Evolutionary conservation across 2,113 vertebrate species (phyloP).

Genomic region (Thinocorus orbignyianus): DNA sequence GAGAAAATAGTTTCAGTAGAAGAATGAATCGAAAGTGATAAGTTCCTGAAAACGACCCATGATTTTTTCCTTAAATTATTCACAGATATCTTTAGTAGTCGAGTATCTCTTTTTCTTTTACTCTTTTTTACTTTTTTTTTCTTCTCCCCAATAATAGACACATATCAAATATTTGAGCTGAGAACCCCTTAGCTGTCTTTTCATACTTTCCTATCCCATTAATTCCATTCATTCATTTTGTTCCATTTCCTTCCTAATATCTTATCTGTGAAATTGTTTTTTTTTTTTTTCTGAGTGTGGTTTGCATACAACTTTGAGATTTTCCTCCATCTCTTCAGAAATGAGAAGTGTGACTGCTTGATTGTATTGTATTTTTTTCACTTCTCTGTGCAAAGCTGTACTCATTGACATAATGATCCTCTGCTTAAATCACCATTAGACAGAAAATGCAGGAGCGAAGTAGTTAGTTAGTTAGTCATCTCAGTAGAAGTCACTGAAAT

Average conservation of each 20-base stretch:
- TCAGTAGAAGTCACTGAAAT: neutral
- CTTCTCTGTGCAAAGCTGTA: neutral
- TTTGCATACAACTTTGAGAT: neutral
- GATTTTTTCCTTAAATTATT: neutral
- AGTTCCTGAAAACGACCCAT: neutral
- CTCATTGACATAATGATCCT: neutral
- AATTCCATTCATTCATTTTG: neutral
- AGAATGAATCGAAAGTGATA: neutral
- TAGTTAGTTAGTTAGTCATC: neutral
- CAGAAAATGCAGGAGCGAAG: neutral
- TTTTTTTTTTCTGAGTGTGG: neutral
- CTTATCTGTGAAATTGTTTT: neutral
- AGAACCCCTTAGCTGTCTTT: neutral
- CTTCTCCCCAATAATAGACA: neutral
- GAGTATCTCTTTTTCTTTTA: neutral
- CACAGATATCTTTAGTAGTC: neutral
- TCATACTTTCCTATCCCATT: neutral
- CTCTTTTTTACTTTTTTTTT: too few relatives aligned
- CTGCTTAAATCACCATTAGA: neutral
- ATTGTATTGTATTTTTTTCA: neutral
- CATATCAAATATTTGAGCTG: neutral
- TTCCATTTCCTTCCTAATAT: neutral
- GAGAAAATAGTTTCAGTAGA: neutral
- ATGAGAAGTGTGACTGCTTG: neutral
- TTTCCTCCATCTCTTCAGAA: neutral